Percentiles rank a stretch among this genome's conserved stretches.
These are phyloP conservation scores for Acanthopagrus latus DNA, from an alignment of 2,797 vertebrate species.

Conservation along the genomic window DNA sequence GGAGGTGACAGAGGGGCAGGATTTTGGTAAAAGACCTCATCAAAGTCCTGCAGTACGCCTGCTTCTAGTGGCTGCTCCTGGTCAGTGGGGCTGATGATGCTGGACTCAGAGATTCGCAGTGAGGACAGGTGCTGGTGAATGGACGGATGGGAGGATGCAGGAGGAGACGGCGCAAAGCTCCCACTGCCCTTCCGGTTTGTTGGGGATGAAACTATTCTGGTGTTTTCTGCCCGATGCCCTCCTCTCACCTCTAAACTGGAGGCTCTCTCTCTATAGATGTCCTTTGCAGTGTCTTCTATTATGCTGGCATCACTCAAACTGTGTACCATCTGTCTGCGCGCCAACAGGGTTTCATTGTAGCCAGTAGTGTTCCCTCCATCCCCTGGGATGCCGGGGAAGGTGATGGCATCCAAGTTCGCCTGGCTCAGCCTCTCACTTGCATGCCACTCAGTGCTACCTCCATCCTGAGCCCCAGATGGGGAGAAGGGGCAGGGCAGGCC, in stretches of 20 bases:
- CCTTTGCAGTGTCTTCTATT: slow-evolving; percentile 69
- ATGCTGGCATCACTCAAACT: slow-evolving; percentile 58
- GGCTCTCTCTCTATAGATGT: slow-evolving; percentile 50
- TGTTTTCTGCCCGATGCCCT: not conserved
- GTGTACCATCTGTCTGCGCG: slow-evolving; percentile 31
- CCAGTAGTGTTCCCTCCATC: not conserved
- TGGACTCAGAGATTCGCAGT: slow-evolving; percentile 89
- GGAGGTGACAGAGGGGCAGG: slow-evolving; percentile 45
- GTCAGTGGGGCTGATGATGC: slow-evolving; percentile 49
- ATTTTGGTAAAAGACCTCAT: slow-evolving; percentile 88
- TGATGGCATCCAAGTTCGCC: slow-evolving; percentile 76
- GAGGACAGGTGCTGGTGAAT: slow-evolving; percentile 69
- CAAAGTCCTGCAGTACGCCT: slow-evolving; percentile 59
- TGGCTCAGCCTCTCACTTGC: slow-evolving; percentile 68
- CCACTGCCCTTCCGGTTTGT: slow-evolving; percentile 7
- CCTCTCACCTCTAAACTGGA: slow-evolving; percentile 46
- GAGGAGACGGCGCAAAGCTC: slow-evolving; percentile 60
- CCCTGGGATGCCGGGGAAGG: slow-evolving; percentile 59
- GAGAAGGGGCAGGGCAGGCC: slow-evolving; percentile 82
- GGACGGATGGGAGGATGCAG: slow-evolving; percentile 38
- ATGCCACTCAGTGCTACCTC: slow-evolving; percentile 64
- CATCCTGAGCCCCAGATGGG: slow-evolving; percentile 66
- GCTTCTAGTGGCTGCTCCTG: slow-evolving; percentile 13
- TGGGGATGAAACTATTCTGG: slow-evolving; percentile 1
- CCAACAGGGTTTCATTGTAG: not conserved